Evolutionary conservation across 2,888 invertebrate genomes (phyloP).

Genomic region (Rotaria sp.): DNA sequence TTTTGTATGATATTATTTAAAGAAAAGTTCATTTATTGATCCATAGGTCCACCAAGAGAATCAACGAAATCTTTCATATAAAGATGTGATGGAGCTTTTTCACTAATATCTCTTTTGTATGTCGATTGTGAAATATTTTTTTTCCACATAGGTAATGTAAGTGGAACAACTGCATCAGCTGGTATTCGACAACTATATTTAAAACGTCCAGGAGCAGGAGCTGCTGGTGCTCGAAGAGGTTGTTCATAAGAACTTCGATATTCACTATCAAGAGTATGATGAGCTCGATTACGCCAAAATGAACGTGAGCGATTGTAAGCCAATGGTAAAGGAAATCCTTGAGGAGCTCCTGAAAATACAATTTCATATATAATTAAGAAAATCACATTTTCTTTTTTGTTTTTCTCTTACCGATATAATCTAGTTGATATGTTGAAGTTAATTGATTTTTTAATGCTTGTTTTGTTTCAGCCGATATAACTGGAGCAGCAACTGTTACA

Average conservation of each 20-base stretch:
- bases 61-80: constrained; percentile 19
- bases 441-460: constrained; percentile 13
- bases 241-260: background rate
- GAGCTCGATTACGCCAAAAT: background rate
- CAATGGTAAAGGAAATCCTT: background rate
- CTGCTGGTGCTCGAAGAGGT: background rate
- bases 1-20: background rate
- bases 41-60: background rate
- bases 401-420: background rate
- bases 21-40: background rate
- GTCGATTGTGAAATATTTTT: background rate
- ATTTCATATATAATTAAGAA: background rate
- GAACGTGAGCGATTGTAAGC: background rate
- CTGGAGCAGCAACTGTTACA: background rate
- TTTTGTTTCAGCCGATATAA: background rate
- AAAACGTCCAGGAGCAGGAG: background rate
- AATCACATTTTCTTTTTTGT: background rate
- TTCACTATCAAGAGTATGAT: background rate
- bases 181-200: background rate
- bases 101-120: background rate
- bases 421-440: background rate
- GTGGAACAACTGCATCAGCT: constrained; percentile 11
- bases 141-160: background rate
- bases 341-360: background rate
- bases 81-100: background rate